Conservation (phyloP, 2,888 invertebrate species). For the Eledone cirrhosa region DNA sequence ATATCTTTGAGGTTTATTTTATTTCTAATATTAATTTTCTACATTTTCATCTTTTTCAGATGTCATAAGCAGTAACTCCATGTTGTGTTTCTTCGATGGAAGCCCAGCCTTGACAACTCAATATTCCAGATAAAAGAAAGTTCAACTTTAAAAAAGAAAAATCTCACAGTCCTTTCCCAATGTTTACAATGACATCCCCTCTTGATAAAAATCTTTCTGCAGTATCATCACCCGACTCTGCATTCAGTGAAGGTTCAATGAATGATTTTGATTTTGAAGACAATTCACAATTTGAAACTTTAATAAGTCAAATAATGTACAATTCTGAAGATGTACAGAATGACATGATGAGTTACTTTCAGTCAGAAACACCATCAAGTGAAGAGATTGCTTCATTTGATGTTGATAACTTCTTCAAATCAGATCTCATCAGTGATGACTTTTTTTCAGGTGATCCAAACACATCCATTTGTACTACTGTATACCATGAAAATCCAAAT, state of each 20-base stretch:
- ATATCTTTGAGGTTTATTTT: too few species aligned
- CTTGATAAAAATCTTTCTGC: slow-evolving; percentile 8
- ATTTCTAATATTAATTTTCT: too few species aligned
- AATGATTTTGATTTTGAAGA: slow-evolving; percentile 17
- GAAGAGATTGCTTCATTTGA: slow-evolving; percentile 25
- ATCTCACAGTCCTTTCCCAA: too few species aligned
- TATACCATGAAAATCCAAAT: slow-evolving; percentile 9
- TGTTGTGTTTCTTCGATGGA: too few species aligned
- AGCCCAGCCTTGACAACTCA: too few species aligned
- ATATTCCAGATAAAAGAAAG: too few species aligned
- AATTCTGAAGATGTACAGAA: slow-evolving; percentile 1
- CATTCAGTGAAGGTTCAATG: slow-evolving; percentile 10
- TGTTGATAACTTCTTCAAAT: slow-evolving; percentile 15
- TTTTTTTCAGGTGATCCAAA: slow-evolving; percentile 18
- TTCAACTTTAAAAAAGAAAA: too few species aligned
- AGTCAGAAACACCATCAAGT: neutral
- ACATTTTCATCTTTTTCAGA: too few species aligned
- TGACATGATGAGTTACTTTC: neutral
- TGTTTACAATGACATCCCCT: slow-evolving; percentile 15
- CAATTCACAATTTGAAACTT: neutral
- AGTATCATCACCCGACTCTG: slow-evolving; percentile 8
- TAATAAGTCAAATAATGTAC: neutral
- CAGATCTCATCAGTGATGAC: neutral
- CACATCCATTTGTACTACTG: neutral
- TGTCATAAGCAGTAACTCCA: too few species aligned